Evolutionary conservation across 2,888 invertebrate species (phyloP), one percentile per base, ranked within the genome.

Genomic region (Arctia plantaginis): DNA sequence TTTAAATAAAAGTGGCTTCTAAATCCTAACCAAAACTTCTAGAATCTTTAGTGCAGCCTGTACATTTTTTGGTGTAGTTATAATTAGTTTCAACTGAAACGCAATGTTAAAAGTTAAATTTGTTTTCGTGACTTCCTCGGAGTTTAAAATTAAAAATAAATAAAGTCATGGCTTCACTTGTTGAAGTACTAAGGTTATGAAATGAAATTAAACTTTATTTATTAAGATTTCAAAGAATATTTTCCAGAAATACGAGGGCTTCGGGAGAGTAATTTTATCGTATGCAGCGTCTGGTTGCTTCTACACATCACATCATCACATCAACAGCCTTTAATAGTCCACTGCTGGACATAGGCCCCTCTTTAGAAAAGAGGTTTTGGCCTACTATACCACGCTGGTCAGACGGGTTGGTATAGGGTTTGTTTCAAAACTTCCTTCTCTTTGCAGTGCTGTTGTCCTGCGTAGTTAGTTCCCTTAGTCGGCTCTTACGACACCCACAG

Each of bases 31-130:
- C 39, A 30, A 59, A 59, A 30, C 30, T 30, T 30, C 30, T 27
- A 39, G 65, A 77, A 77, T 71, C 73, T 69, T 64, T 71, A 71
- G 73, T 76, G 66, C 72, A 27, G 35, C 3, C 68, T 68, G 83
- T 65, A 80, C 78, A 80, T 78, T n/a, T 83, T 82, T 83, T 83
- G 73, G 66, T 66, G 74, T 73, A 80, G 78, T 80, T 81, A 74
- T 83, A 81, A 81, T 82, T 80, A 83, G 74, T 80, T 81, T 73
- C 15, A 55, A 70, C 33, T 18, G 35, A 74, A 75, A 75, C 62
- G 39, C 73, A 30, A 62, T 6, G 66, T 72, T 78, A 66, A 74
- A 80, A 80, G 83, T 81, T 83, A 73, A 80, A 81, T 81, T 82
- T 80, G 81, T 76, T 80, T 47, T 13, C 30, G 44, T 30, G 20